A percentile compares a stretch with the other conserved stretches of the same genome.
Evolutionary conservation across 2,888 invertebrate genomes (phyloP).

Genomic region (Leptopilina drosophilae): DNA sequence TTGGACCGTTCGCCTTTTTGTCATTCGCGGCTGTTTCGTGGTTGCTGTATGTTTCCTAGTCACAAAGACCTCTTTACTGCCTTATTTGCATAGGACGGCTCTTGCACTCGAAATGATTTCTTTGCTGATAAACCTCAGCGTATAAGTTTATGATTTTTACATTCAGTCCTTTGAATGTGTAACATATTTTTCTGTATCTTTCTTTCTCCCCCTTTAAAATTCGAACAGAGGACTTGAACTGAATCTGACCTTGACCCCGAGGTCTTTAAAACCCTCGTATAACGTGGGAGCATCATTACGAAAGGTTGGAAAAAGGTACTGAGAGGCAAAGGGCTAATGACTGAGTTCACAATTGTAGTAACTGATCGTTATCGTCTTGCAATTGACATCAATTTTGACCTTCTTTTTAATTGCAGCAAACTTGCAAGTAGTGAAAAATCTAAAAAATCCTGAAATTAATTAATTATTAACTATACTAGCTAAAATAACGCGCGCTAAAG

Average conservation of each 20-base stretch:
- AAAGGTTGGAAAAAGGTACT: conserved; percentile 5
- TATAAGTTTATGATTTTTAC: background rate
- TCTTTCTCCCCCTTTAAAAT: background rate
- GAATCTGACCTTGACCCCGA: background rate
- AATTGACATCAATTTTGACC: background rate
- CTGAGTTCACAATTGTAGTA: background rate
- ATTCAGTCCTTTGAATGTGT: background rate
- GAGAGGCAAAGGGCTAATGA: background rate
- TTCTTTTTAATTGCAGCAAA: background rate
- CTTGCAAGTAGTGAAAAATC: too few species aligned
- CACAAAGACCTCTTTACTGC: conserved; percentile 2
- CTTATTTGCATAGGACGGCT: conserved; percentile 5
- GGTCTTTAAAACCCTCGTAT: background rate
- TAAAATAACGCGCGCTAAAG: too few species aligned
- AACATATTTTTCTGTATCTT: background rate
- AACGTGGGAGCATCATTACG: conserved; percentile 21
- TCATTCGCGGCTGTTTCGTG: conserved; percentile 37
- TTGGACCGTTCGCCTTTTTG: conserved; percentile 17
- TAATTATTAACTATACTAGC: too few species aligned
- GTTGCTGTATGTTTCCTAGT: conserved; percentile 32
- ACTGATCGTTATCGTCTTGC: background rate
- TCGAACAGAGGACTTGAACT: background rate
- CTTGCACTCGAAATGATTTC: conserved; percentile 21
- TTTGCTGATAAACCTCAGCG: conserved; percentile 1
- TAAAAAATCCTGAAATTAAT: too few species aligned